Conservation (phyloP, 2,888 invertebrate species). For the Tinea semifulvella region DNA sequence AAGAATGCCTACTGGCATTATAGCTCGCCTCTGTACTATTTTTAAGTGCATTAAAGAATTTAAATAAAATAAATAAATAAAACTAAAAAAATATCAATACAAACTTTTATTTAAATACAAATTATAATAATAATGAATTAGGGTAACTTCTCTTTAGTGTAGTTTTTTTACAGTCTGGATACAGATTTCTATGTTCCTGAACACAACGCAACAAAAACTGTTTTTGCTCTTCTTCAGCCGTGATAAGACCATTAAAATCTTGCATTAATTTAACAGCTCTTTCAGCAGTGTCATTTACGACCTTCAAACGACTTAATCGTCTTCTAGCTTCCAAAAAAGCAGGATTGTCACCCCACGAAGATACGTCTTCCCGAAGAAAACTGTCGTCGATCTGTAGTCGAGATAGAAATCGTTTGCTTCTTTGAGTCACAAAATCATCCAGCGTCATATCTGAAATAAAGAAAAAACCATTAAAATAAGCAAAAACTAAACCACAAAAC, state of each 20-base stretch:
- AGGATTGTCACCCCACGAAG: slow-evolving; percentile 18
- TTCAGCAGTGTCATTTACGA: slow-evolving; percentile 20
- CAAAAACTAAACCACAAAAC: not conserved
- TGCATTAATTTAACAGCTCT: slow-evolving; percentile 21
- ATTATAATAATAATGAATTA: slow-evolving; percentile 11
- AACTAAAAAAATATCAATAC: not conserved
- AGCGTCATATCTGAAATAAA: slow-evolving; percentile 17
- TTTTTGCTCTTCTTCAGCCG: slow-evolving; percentile 20
- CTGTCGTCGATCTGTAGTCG: slow-evolving; percentile 14
- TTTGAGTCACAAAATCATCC: slow-evolving; percentile 18
- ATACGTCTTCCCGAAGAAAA: slow-evolving; percentile 16
- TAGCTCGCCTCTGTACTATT: too few relatives aligned
- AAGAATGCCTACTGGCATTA: too few relatives aligned
- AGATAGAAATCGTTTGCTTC: slow-evolving; percentile 17
- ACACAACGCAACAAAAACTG: slow-evolving; percentile 20
- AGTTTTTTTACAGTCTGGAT: slow-evolving; percentile 14
- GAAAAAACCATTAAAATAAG: slow-evolving; percentile 14
- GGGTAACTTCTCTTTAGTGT: slow-evolving; percentile 14
- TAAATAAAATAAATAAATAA: too few relatives aligned
- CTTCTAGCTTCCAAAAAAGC: slow-evolving; percentile 16
- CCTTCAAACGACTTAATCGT: slow-evolving; percentile 15
- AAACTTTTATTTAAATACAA: slow-evolving; percentile 11
- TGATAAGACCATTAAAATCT: slow-evolving; percentile 21
- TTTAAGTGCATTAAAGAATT: too few relatives aligned
- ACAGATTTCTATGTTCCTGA: slow-evolving; percentile 15